These are phyloP conservation scores for Petrocephalus schoutedeni DNA, from an alignment of 2,797 vertebrate species.

Conservation along the genomic window DNA sequence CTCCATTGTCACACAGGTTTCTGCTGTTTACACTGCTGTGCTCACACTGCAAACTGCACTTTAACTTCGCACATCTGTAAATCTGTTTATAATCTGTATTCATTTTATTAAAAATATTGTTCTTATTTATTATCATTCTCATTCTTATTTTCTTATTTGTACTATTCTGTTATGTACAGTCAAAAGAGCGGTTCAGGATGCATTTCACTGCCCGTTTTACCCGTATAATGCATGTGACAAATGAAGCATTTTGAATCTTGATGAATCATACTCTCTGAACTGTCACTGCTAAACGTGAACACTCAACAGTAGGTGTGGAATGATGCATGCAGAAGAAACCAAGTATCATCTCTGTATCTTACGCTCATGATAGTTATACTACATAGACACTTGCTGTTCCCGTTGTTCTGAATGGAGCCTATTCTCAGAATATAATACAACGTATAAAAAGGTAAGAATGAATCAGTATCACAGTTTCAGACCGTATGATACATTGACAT, in stretches of 20 bases:
- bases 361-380: not conserved
- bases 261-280: not conserved
- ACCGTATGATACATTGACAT: not conserved
- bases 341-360: not conserved
- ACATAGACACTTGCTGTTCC: not conserved
- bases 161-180: too few species aligned
- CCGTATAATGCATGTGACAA: too few species aligned
- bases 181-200: too few species aligned
- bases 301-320: not conserved
- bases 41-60: too few species aligned
- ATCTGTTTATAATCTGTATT: too few species aligned
- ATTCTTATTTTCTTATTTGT: too few species aligned
- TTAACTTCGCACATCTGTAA: too few species aligned
- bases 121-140: too few species aligned
- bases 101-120: too few species aligned
- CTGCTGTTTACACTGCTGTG: too few species aligned
- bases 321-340: not conserved
- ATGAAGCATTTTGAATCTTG: not conserved
- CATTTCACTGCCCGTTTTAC: too few species aligned
- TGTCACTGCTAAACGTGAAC: slow-evolving; percentile 6
- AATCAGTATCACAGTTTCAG: slow-evolving; percentile 6
- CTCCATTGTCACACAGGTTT: too few species aligned
- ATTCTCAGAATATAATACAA: not conserved
- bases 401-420: not conserved
- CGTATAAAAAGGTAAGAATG: not conserved